These are phyloP conservation scores for Noctua comes DNA, from an alignment of 2,888 invertebrate genomes.

Conservation along the genomic window DNA sequence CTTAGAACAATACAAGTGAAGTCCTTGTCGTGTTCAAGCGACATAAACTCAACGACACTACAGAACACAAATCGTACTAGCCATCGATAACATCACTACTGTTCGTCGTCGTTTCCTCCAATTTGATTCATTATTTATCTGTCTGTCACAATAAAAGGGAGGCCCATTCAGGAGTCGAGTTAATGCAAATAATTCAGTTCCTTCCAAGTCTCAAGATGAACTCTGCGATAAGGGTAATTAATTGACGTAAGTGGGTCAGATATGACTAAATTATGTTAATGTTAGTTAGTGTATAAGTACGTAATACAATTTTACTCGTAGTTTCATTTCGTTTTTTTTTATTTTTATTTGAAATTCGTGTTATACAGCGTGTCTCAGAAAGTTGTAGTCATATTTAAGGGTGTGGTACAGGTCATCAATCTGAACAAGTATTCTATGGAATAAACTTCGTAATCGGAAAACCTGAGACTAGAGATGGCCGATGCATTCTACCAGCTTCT, in stretches of 20 bases:
- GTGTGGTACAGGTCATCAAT: neutral
- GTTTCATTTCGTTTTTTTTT: neutral
- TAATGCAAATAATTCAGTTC: slow-evolving; percentile 44
- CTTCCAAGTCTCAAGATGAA: slow-evolving; percentile 9
- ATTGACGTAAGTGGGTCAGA: slow-evolving; percentile 25
- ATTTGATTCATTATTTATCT: slow-evolving; percentile 49
- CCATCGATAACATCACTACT: slow-evolving; percentile 29
- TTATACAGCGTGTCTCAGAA: neutral
- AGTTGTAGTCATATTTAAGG: neutral
- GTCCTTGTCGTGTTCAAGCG: neutral
- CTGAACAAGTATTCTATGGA: neutral
- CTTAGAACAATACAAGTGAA: neutral
- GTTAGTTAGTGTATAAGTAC: neutral
- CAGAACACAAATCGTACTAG: slow-evolving; percentile 23
- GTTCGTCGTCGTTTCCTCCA: slow-evolving; percentile 12
- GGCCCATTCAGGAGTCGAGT: slow-evolving; percentile 1
- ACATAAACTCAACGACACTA: slow-evolving; percentile 24
- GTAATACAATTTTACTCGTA: neutral
- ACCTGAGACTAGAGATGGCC: too few species aligned
- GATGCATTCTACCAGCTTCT: too few species aligned
- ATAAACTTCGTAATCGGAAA: neutral
- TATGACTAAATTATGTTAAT: slow-evolving; percentile 9
- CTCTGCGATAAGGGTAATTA: slow-evolving; percentile 1
- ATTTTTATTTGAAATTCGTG: neutral
- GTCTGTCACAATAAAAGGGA: slow-evolving; percentile 16